Evolutionary conservation across 2,888 invertebrate species (phyloP).

Genomic region (Poecilus cupreus): DNA sequence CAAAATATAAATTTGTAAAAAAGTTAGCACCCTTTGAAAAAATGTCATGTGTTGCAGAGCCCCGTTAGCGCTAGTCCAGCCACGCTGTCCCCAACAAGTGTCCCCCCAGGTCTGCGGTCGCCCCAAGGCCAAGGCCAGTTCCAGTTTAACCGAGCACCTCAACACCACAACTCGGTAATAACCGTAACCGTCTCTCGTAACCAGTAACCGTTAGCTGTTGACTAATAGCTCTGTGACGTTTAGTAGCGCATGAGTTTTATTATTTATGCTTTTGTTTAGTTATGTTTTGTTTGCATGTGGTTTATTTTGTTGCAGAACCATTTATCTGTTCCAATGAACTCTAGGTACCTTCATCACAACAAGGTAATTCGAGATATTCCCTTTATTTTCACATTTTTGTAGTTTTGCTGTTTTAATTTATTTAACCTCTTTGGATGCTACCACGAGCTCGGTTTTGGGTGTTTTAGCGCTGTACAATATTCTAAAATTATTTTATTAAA

Average conservation of each 20-base stretch:
- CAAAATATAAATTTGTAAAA: no score
- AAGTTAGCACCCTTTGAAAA: no score
- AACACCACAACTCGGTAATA: constrained; percentile 66
- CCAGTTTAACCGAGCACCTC: constrained; percentile 69
- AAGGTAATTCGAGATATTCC: constrained; percentile 76
- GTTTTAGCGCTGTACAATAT: no score
- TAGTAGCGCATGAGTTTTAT: constrained; percentile 68
- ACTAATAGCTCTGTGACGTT: constrained; percentile 31
- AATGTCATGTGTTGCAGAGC: constrained; percentile 75
- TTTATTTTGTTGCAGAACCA: constrained; percentile 86
- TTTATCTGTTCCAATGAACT: constrained; percentile 91
- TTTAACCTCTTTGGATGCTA: no score
- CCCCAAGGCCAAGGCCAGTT: constrained; percentile 68
- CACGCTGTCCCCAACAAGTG: constrained; percentile 81
- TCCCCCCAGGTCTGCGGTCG: constrained; percentile 74
- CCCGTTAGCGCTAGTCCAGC: constrained; percentile 82
- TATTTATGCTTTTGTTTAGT: constrained; percentile 74
- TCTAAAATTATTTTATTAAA: no score
- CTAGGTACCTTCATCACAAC: constrained; percentile 87
- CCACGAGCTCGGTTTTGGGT: no score
- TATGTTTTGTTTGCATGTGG: constrained; percentile 74
- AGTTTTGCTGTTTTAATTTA: background rate
- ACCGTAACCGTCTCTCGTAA: constrained; percentile 62
- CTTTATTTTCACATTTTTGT: constrained; percentile 14
- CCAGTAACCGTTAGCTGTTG: constrained; percentile 64